Evolutionary conservation across 2,888 invertebrate genomes (phyloP), one percentile per base, ranked within the genome.

Genomic region (Ganaspis brasiliensis): DNA sequence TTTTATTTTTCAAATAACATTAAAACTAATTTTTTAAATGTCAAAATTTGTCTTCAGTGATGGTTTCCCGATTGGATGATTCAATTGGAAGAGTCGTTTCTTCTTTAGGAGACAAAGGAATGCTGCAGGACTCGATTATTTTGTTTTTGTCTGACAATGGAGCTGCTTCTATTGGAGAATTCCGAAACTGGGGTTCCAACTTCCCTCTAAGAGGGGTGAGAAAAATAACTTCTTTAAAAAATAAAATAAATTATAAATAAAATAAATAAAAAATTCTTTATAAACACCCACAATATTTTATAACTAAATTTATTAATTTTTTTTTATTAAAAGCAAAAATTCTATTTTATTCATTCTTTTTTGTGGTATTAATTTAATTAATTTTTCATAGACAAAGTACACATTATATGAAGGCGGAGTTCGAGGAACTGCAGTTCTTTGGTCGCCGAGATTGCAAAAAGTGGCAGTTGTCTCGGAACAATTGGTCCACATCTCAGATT

Each of bases 401-500:
- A 94, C 95, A 2, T 89, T 95, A 0, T 96, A 95, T 94, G 96
- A 96, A 91, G 96, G 96, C 8, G 95, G 94, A 0, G 93, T 94
- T 10, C 91, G 95, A 77, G 94, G 94, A 8, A 92, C 93, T 0
- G 94, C 94, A 0, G 93, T 94, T n/a, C 89, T 96, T 49, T 95
- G 95, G 95, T 94, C 94, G 85, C 94, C 95, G 0, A 87, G 92
- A 56, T 90, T 94, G 70, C 92, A 94, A 70, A 91, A 92, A 78
- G 92, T 92, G 9, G 93, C 93, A 78, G 91, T 94, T 67, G 93
- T 95, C 8, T 93, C 93, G 2, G 92, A 93, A 77, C 92, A 94
- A 78, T 87, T 95, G 86, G 93, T 95, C 89, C 95, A 95, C 86
- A 93, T 95, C 61, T 92, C 93, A 19, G 96, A 96, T 87, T 95